A percentile compares a stretch with the other conserved stretches of the same genome.
Evolutionary conservation across 2,797 vertebrate genomes (phyloP).

Genomic region (Spheniscus humboldti): DNA sequence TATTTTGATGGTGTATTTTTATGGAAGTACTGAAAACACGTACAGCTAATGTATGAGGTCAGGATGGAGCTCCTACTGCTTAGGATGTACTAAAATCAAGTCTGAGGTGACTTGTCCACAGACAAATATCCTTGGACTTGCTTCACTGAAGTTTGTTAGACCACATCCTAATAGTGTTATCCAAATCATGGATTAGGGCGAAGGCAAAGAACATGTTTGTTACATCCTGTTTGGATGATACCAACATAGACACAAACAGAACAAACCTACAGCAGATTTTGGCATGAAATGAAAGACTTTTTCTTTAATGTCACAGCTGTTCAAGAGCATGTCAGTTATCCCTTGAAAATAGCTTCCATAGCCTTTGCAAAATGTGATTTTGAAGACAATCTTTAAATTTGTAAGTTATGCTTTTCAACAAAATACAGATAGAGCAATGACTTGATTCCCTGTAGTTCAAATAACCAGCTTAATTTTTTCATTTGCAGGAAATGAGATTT

Average conservation of each 20-base stretch:
- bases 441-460: neutral
- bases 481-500: neutral
- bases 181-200: neutral
- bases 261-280: neutral
- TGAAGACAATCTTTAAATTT: neutral
- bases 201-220: constrained; percentile 34
- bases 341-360: neutral
- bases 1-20: neutral
- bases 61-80: neutral
- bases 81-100: neutral
- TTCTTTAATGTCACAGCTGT: neutral
- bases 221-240: constrained; percentile 23
- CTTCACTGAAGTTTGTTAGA: neutral
- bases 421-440: neutral
- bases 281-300: neutral
- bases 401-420: neutral
- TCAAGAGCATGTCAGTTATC: neutral
- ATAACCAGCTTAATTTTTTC: neutral
- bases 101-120: neutral
- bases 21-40: neutral
- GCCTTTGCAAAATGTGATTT: neutral
- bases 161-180: neutral
- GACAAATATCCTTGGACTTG: neutral
- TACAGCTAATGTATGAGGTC: neutral
- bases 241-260: neutral